These are phyloP conservation scores for Tortrix viridana DNA, from an alignment of 2,888 invertebrate species.

Conservation along the genomic window DNA sequence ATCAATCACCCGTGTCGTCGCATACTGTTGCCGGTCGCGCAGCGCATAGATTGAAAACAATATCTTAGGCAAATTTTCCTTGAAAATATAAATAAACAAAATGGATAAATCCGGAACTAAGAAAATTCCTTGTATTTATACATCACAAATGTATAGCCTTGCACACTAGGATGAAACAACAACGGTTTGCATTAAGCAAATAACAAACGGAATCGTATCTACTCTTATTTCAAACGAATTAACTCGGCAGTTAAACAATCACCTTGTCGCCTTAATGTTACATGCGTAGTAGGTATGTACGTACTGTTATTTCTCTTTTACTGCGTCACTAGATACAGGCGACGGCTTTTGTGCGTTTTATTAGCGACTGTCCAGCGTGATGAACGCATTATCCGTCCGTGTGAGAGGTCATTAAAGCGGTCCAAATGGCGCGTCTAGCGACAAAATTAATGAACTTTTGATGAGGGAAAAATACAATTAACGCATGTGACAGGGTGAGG, in stretches of 20 bases:
- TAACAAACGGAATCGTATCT: too few species aligned
- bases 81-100: background rate
- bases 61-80: background rate
- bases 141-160: too few species aligned
- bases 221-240: too few species aligned
- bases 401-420: slow-evolving; percentile 37
- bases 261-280: too few species aligned
- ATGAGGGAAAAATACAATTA: slow-evolving; percentile 16
- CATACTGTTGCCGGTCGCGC: slow-evolving; percentile 52
- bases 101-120: too few species aligned
- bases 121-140: too few species aligned
- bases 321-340: slow-evolving; percentile 33
- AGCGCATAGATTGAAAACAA: slow-evolving; percentile 4
- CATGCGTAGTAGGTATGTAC: background rate
- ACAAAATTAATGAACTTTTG: slow-evolving; percentile 13
- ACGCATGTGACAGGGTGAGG: background rate
- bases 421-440: slow-evolving; percentile 13
- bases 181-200: too few species aligned
- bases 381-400: slow-evolving; percentile 42
- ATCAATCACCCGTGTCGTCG: slow-evolving; percentile 64
- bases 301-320: slow-evolving; percentile 4
- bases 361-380: slow-evolving; percentile 51
- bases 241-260: too few species aligned
- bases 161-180: background rate
- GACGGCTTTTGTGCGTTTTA: slow-evolving; percentile 61